Evolutionary conservation across 2,797 vertebrate genomes (phyloP), one percentile per base, ranked within the genome.

Genomic region (Epinephelus awoara): DNA sequence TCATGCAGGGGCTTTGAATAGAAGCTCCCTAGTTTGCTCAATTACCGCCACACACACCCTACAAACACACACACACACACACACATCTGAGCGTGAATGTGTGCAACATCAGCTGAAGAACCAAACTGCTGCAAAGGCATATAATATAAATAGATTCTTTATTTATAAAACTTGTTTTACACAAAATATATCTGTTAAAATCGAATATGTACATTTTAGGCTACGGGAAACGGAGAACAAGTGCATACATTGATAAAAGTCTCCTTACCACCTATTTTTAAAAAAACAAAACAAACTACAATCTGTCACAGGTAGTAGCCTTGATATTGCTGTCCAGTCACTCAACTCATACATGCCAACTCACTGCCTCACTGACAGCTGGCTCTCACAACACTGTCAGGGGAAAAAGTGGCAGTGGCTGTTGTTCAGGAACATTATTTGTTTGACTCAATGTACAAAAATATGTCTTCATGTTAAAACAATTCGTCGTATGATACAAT

Each of bases 171-270:
- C 84, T 90, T 85, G 85, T 95, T 94, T 96, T 96, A 96, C 95
- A 96, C 95, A 96, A 96, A 96, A 97, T 96, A 96, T 93, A 97
- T 96, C 94, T 90, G 94, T 96, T 96, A 93, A 95, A 95, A 96
- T 95, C 89, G 90, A 88, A 72, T 97, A 97, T 97, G 82, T 96
- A 97, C 96, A 96, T 88, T 88, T 92, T 92, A 93, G 92, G 90
- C 90, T 95, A 94, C 87, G 62, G 86, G 89, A 92, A 93, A 92
- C 70, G 86, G 90, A 93, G 94, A 94, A 92, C 93, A 97, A 97
- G 97, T 98, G 97, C 97, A 97, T 96, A 96, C 91, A 94, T 96
- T 89, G 88, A 87, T 93, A 95, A 96, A 95, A 88, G 95, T 91
- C 88, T 94, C 85, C 94, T 95, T 88, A 91, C 74, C 88, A 94